Evolutionary conservation across 2,113 vertebrate species (phyloP), one percentile per base, ranked within the genome.

Genomic region (Capra hircus): DNA sequence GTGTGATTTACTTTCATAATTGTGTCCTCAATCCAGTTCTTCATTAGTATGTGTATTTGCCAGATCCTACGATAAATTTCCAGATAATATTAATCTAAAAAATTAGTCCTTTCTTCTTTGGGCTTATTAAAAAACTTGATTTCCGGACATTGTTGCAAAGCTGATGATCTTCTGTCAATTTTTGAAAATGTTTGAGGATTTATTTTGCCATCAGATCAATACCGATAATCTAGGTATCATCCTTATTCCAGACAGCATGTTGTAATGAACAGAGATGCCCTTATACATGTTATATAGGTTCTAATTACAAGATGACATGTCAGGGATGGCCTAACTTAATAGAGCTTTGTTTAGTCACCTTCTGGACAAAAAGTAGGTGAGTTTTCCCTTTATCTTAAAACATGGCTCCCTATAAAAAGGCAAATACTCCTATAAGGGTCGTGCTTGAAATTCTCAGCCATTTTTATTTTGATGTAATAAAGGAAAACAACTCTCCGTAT

Each of bases 1-100:
- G 62, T 77, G 52, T 96, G 95, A 97, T 92, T 97, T 97, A 90
- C 67, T 92, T 98, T 97, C 59, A 97, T 97, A 94, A 98, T 98
- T 98, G 71, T 97, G 48, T 52, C 87, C 52, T 2, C 43, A 87
- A 50, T 78, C 43, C 84, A 96, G 77, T 96, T 97, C 43, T 80
- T 97, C 84, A 97, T 92, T 96, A 98, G 59, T 86, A 33, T 59
- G 88, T 52, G 7, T 57, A 92, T 85, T 94, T 96, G n/a, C 48
- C 52, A 96, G 52, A 90, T 95, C 52, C 84, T 84, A 90, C 3
- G 27, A 45, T 90, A 94, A 67, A 90, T 87, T 97, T 98, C 25
- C 81, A 94, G 52, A 80, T 78, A 97, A 80, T 94, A 80, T 95
- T 67, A 96, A 96, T 93, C 94, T 55, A 19, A 97, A 95, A 94